These are phyloP conservation scores for Eupithecia abbreviata DNA, from an alignment of 2,888 invertebrate species.

Conservation along the genomic window DNA sequence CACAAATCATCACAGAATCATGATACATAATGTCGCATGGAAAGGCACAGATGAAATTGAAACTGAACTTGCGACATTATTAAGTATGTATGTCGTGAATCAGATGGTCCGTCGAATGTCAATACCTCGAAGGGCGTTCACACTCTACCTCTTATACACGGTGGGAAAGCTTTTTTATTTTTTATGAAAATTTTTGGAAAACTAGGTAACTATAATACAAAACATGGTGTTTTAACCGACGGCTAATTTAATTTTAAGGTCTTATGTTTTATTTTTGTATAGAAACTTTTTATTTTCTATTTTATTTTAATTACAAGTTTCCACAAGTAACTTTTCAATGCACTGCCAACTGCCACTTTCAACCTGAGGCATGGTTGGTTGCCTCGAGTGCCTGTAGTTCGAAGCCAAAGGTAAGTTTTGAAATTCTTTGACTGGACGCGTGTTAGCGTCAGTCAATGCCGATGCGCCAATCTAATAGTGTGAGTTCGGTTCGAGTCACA, in stretches of 20 bases:
- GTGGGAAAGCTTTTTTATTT: neutral
- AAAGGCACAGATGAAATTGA: neutral
- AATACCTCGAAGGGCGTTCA: neutral
- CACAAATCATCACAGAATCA: neutral
- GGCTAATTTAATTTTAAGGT: too few species aligned
- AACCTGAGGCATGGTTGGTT: neutral
- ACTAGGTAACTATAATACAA: too few species aligned
- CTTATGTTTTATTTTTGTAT: too few species aligned
- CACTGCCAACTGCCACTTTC: neutral
- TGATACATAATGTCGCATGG: neutral
- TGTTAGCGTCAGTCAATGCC: neutral
- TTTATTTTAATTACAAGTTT: too few species aligned
- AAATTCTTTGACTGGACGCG: neutral
- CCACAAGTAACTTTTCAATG: neutral
- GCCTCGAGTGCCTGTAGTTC: neutral
- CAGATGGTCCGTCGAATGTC: neutral
- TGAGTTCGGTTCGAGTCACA: constrained; percentile 1
- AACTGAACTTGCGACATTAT: neutral
- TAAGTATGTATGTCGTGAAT: neutral
- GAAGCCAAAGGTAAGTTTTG: neutral
- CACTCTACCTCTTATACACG: neutral
- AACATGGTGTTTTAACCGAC: too few species aligned
- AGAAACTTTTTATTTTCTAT: too few species aligned
- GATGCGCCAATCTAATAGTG: neutral
- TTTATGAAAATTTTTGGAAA: too few species aligned